Base-by-base conservation (phyloP, 2,888 invertebrate species). In the Tiliacea citrago region DNA sequence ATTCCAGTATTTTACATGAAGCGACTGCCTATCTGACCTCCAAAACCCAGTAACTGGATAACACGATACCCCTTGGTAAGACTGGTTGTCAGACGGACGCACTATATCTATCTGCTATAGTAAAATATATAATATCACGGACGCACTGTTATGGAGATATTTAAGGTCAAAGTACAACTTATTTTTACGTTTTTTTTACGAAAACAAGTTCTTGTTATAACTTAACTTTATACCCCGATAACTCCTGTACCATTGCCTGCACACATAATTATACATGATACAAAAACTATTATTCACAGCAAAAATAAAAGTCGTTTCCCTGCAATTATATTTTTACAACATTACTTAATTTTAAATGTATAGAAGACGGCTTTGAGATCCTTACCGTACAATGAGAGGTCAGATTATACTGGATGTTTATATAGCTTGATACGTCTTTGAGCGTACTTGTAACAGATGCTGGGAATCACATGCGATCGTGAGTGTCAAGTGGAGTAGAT, bases 401-500 rank as follows among this genome's bases (percentile, higher is more conserved):
- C 75, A 66, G 6, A 0, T 18, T 76, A 76, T 8, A 66, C 66
- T 57, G 65, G 39, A 53, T 6, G 21, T 5, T 0, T 9, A 1
- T 10, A 58, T 10, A 58, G 2, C 42, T 9, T 49, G 75, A 45
- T 21, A 35, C 13, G 7, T 35, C 42, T 12, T 35, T 21, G 29
- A 42, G 21, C 24, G 35, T 75, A 75, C 68, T 55, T 53, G 74
- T 66, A 75, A 72, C 83, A 81, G 68, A 83, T 80, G 80, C 21
- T 51, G 35, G 8, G 65, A 75, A 83, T 83, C 75, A 61, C 75
- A 71, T 18, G 68, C 65, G 47, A 68, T 74, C 80, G 75, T 61
- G 70, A 75, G 76, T 72, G 81, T 84, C 66, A 76, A 80, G 60
- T 65, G 70, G 66, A 71, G 70, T 63, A 63, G 51, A 79, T 79